phyloP scores from a whole-genome alignment of 2,113 vertebrate genomes.

The Phrynosoma blainvillii region DNA sequence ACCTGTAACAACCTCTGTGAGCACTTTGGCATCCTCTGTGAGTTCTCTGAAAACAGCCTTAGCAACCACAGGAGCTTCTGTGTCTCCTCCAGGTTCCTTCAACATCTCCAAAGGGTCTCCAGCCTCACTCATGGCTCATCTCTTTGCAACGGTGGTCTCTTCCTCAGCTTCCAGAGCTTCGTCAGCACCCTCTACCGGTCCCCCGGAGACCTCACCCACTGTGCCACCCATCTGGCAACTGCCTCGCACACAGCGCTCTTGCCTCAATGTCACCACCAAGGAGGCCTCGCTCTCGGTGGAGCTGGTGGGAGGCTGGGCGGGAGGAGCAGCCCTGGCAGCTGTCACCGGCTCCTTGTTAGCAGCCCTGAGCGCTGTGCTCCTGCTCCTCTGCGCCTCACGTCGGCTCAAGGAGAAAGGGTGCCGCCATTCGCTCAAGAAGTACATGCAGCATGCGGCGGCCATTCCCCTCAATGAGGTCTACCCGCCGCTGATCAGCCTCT shows the following conservation, averaged over 20 bases:
- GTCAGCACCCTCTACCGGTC: background rate
- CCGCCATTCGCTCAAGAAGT: conserved; percentile 82
- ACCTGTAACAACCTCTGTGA: conserved; percentile 42
- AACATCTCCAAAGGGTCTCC: background rate
- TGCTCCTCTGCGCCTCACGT: conserved; percentile 79
- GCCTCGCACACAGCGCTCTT: conserved; percentile 72
- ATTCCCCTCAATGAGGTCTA: conserved; percentile 83
- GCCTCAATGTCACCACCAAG: conserved; percentile 82
- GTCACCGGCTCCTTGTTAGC: conserved; percentile 82
- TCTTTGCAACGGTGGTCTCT: background rate
- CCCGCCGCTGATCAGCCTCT: conserved; percentile 83
- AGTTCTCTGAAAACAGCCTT: background rate
- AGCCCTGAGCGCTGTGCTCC: conserved; percentile 78
- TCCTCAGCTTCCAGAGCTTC: background rate
- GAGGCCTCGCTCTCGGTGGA: conserved; percentile 77
- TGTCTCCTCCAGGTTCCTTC: background rate
- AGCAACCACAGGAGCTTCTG: background rate
- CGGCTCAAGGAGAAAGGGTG: conserved; percentile 77
- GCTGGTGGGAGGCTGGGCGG: conserved; percentile 70
- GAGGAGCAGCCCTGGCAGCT: conserved; percentile 79
- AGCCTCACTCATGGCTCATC: background rate
- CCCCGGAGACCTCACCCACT: background rate
- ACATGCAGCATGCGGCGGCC: conserved; percentile 81
- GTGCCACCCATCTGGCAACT: conserved; percentile 46
- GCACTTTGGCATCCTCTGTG: background rate